Base-by-base conservation (phyloP, 1,140 invertebrate species). In the Adelges cooleyi region DNA sequence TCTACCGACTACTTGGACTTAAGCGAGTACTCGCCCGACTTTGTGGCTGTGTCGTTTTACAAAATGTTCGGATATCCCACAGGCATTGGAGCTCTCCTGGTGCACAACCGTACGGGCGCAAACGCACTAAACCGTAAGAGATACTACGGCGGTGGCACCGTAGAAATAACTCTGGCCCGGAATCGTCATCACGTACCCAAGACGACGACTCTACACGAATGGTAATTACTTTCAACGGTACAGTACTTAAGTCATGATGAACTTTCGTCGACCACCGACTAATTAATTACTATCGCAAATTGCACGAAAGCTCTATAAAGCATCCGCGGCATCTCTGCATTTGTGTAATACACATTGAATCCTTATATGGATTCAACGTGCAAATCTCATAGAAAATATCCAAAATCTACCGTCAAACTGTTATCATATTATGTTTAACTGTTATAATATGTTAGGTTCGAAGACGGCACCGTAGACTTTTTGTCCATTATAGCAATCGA, bases 11-110 rank as follows among this genome's bases (percentile, higher is more conserved):
- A 76, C 18, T 76, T 98, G 49, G 83, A 97, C 79, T 77, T 98
- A 44, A 79, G 80, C 0, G 66, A 71, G 13, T 78, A 77, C 44
- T 82, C 86, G 68, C 88, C 92, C 18, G 92, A 98, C 76, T 98
- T 96, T 80, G 82, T 96, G 0, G 84, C 83, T 52, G 38, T 98
- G 5, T 98, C 95, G 1, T 98, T 98, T 78, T 98, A 98, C 77
- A 98, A 98, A 81, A 91, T 98, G 71, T 97, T 98, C 80, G 95
- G 95, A 3, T 96, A 87, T 77, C 95, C 95, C 6, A 96, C 93
- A 65, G 95, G 88, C n/a, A 74, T 89, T 69, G 95, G 94, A 27
- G 92, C 90, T 38, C 74, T 98, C 3, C 71, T 98, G 50, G 84
- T 97, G 0, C 83, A 80, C 70, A 88, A 89, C 71, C 74, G 75